Evolutionary conservation across 2,797 vertebrate genomes (phyloP).

Genomic region (Trachurus trachurus): DNA sequence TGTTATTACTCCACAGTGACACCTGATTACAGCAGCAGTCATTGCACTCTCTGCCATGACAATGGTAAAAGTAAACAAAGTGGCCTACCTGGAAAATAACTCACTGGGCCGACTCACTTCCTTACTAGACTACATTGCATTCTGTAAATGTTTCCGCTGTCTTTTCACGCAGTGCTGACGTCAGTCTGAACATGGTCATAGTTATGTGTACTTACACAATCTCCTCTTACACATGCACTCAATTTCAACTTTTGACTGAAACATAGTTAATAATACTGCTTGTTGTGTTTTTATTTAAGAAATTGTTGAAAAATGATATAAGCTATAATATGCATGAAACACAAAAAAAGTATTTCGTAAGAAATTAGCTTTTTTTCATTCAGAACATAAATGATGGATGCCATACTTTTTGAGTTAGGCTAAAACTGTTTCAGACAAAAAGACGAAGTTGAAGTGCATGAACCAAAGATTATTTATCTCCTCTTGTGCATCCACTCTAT

Average conservation of each 20-base stretch:
- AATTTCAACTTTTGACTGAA: conserved; percentile 57
- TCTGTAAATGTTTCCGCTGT: neutral
- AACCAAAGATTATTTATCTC: conserved; percentile 36
- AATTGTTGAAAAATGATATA: neutral
- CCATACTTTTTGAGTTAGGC: too few species aligned
- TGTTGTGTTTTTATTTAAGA: conserved; percentile 1
- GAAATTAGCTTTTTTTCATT: neutral
- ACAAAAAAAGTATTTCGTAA: neutral
- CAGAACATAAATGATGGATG: too few species aligned
- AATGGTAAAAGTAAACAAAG: neutral
- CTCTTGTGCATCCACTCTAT: conserved; percentile 24
- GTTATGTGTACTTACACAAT: conserved; percentile 18
- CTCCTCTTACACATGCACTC: conserved; percentile 22
- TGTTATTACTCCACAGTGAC: too few species aligned
- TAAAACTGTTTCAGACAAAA: conserved; percentile 42
- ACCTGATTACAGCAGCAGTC: neutral
- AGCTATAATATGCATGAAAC: neutral
- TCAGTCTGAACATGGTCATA: conserved; percentile 45
- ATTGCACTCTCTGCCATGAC: neutral
- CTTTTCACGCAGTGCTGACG: conserved; percentile 29
- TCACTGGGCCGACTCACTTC: neutral
- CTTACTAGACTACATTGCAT: neutral
- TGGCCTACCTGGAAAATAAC: neutral
- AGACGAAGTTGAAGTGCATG: conserved; percentile 40
- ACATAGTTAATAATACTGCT: neutral